Percentiles rank a stretch among this genome's conserved stretches.
Evolutionary conservation across 2,113 vertebrate genomes (phyloP).

Genomic region (Struthio camelus): DNA sequence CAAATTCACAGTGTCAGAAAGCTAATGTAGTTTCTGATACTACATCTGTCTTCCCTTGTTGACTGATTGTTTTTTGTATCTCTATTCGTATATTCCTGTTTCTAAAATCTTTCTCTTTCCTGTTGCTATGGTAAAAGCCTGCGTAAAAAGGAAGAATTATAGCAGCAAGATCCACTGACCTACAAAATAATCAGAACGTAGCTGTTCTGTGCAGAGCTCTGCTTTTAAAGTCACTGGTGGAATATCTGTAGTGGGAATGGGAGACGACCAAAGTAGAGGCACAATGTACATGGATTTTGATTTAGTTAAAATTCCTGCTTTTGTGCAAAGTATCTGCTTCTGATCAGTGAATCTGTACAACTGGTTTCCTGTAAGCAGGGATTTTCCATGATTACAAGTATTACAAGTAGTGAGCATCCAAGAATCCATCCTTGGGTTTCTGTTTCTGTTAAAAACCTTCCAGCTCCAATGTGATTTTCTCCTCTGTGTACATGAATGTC

Average conservation of each 20-base stretch:
- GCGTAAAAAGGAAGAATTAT: slow-evolving; percentile 13
- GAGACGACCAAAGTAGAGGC: neutral
- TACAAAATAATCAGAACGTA: slow-evolving; percentile 30
- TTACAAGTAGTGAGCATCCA: neutral
- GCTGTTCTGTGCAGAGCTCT: neutral
- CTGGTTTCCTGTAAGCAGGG: neutral
- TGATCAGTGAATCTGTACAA: neutral
- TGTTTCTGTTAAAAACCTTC: slow-evolving; percentile 29
- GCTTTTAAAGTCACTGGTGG: neutral
- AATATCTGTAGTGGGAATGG: neutral
- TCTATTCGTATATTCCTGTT: slow-evolving; percentile 9
- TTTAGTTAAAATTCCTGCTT: neutral
- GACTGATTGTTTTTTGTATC: slow-evolving; percentile 12
- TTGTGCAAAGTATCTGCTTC: neutral
- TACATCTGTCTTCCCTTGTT: neutral
- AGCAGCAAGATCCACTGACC: slow-evolving; percentile 40
- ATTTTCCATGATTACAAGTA: neutral
- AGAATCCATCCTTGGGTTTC: neutral
- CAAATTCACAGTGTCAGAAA: neutral
- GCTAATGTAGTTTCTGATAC: neutral
- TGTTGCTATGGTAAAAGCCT: slow-evolving; percentile 64
- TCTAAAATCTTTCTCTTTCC: slow-evolving; percentile 16
- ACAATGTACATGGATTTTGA: neutral
- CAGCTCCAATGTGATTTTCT: neutral
- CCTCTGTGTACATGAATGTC: neutral